Base-by-base conservation (phyloP, 2,888 invertebrate species). In the Mayetiola destructor region DNA sequence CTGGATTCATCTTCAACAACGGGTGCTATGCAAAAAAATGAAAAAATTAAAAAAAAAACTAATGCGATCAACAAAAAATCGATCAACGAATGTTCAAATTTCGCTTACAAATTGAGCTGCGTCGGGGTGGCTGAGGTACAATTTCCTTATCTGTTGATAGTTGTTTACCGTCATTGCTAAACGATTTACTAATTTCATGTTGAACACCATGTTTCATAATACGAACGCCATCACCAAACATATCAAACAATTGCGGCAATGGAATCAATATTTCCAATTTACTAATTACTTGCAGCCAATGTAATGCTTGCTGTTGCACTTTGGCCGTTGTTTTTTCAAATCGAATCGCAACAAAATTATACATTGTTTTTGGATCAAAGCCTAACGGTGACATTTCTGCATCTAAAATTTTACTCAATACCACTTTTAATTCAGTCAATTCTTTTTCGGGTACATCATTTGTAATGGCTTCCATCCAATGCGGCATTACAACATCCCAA, bases 401-500 rank as follows among this genome's bases (percentile, higher is more conserved):
- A 75, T 99, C 99, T 66, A 99, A 78, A 59, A 97, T 91, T 80
- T 97, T 97, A 67, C 90, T 93, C 64, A 73, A 75, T 32, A 90
- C 81, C 61, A 89, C 84, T 71, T 90, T 87, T 16, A 94, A 72
- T 67, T 93, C 91, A 55, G 79, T 75, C 42, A 91, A 74, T 66
- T 92, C 94, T 69, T 90, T 87, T 69, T 91, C 88, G 0, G 89
- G 88, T 0, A 92, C 89, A 67, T 92, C 91, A 60, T 87, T 86
- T 56, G 89, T 89, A 62, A 99, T 91, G 1, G 95, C 92, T 72
- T 96, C 95, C 85, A 99, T 87, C 99, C 99, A 99, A 65, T 91
- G 88, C 0, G 99, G 97, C 92, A 99, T 99, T 21, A 99, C 92
- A 69, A 87, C 87, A 69, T 95, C 91, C 99, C 99, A 99, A 58